Conservation (phyloP, 30 jellyfish, hydroid and myxozoan genomes). For the Turritopsis rubra region DNA sequence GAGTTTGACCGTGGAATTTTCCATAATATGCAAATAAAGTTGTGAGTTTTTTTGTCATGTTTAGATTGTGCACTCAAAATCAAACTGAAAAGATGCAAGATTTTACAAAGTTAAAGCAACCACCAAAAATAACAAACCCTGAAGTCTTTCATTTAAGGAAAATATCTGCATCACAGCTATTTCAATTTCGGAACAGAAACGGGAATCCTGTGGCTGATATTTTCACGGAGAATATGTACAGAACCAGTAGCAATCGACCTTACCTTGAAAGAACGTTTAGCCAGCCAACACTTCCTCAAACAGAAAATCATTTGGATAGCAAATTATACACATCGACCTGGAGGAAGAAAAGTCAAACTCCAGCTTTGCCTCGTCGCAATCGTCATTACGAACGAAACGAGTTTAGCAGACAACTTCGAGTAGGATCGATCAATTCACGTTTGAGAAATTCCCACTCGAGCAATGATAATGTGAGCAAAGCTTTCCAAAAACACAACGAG, state of each 20-base stretch:
- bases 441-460: neutral
- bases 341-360: neutral
- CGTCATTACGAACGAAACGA: neutral
- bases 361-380: neutral
- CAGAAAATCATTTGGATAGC: neutral
- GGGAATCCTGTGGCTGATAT: neutral
- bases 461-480: neutral
- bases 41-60: neutral
- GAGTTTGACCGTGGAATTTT: no score
- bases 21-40: neutral
- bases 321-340: neutral
- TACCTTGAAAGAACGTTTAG: neutral
- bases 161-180: neutral
- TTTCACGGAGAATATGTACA: neutral
- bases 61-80: neutral
- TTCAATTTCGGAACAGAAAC: neutral
- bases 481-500: neutral
- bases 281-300: slow-evolving; percentile 9
- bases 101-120: slow-evolving; percentile 1
- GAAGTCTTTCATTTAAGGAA: neutral
- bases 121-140: neutral
- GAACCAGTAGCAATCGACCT: neutral
- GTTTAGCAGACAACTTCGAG: slow-evolving; percentile 9
- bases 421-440: neutral
- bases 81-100: neutral